phyloP scores from a whole-genome alignment of 2,113 vertebrate species.

The Meriones unguiculatus region DNA sequence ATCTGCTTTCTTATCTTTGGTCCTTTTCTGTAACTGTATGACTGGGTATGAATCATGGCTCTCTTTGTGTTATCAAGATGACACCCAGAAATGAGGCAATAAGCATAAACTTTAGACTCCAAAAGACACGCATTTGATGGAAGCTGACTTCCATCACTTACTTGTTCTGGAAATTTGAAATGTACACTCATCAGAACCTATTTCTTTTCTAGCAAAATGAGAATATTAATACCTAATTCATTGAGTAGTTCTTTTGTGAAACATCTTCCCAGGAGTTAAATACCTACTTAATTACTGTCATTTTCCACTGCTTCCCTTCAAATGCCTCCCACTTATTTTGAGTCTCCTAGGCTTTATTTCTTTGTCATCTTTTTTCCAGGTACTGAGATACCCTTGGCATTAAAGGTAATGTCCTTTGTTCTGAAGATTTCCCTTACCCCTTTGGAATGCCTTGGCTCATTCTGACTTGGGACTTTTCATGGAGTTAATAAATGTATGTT shows the following conservation, averaged over 20 bases:
- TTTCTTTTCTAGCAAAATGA: neutral
- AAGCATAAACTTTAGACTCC: neutral
- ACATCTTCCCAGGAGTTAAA: neutral
- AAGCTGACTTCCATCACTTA: neutral
- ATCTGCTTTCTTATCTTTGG: neutral
- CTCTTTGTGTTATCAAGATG: neutral
- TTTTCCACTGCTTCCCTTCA: neutral
- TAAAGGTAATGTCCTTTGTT: neutral
- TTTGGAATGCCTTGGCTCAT: neutral
- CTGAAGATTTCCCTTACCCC: neutral
- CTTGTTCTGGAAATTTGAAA: neutral
- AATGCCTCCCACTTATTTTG: neutral
- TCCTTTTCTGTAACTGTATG: neutral
- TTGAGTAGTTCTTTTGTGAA: neutral
- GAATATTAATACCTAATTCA: neutral
- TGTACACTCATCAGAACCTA: neutral
- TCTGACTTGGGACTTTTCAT: neutral
- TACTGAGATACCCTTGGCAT: neutral
- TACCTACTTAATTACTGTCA: neutral
- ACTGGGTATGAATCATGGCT: no score
- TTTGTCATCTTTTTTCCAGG: neutral
- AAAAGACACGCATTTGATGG: neutral
- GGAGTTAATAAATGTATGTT: neutral
- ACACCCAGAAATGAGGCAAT: fast-evolving
- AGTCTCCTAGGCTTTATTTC: neutral